Base-by-base conservation (phyloP, 1,140 invertebrate species). In the Paracyclopina nana region DNA sequence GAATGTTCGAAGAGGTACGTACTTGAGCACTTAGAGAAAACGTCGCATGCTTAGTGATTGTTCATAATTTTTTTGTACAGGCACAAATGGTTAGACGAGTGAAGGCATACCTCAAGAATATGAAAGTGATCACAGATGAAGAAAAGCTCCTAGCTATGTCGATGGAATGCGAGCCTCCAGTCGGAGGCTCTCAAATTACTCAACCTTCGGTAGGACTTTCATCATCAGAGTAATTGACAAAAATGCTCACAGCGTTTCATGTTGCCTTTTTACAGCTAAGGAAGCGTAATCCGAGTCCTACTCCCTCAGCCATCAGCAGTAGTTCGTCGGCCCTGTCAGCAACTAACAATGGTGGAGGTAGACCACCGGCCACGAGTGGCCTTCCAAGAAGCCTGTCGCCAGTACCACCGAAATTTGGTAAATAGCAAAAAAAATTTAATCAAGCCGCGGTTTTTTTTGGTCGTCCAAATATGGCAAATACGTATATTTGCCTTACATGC, bases 41-140 rank as follows among this genome's bases (percentile, higher is more conserved):
- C n/a, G 9, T 31, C 29, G 14, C 29, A 31, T 31, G 4, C 3
- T 38, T 38, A 3, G 34, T 38, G 2, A 31, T n/a, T n/a, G n/a
- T n/a, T n/a, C n/a, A n/a, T n/a, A n/a, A n/a, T n/a, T n/a, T 31
- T 31, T 31, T 9, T 54, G 46, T 59, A 1, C 55, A 73, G 72
- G 86, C 88, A 22, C 86, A 96, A 67, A 97, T 96, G 91, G 85
- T 91, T 14, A 71, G 90, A 6, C 70, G 88, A 41, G 91, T 96
- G 0, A 94, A 94, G 63, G 83, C 91, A 0, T 97, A 98, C 66
- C 68, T 97, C 26, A 79, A 80, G 38, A 82, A 88, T 59, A 77
- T 97, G 70, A 80, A 86, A 60, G 82, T 91, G 1, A 79, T 82
- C 53, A 82, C 78, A 9, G 85, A 95, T 63, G 92, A 98, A 65